Base-by-base conservation (phyloP, 2,113 vertebrate genomes). In the Mesembrinibis cayennensis region DNA sequence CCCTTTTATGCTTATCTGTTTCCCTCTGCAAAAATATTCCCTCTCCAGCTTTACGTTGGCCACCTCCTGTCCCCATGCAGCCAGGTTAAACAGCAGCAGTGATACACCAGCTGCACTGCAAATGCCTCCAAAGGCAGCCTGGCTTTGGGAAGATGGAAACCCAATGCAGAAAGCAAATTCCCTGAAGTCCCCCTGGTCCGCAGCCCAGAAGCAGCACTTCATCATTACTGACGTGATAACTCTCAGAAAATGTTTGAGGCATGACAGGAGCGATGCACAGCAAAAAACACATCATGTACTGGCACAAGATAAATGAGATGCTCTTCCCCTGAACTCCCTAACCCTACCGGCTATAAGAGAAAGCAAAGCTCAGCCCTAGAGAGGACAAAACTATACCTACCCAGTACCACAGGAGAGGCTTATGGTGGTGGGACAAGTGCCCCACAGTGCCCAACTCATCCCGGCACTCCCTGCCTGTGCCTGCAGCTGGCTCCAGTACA, bases 401-500 rank as follows among this genome's bases (percentile, higher is more conserved):
- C 44, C 4, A 0, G 7, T 27, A 66, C 19, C 21, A 6, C 50
- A 72, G 55, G 23, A 93, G 36, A 82, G 27, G 25, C 13, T 85
- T 42, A 22, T 1, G 14, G 34, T 30, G 27, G 17, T 70, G 42
- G 69, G 56, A 22, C 21, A 23, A 59, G 26, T 9, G 30, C 65
- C 18, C 55, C 0, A 0, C 9, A 5, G 25, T 29, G 32, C 45
- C 36, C 44, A 70, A 1, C 25, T 77, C 70, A 72, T 77, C 34
- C 69, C 1, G 0, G 4, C 7, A 4, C n/a, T 69, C 34, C 26
- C 23, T 12, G 19, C 22, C n/a, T 2, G 6, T 10, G 10, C 25
- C 65, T 10, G 2, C 53, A 73, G 40, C 55, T 81, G 44, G 22
- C 15, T 85, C 36, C 3, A 2, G 34, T 53, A 50, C 11, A 16